These are phyloP conservation scores for Caenorhabditis macrosperma DNA, from an alignment of 2,888 invertebrate species.

Conservation along the genomic window DNA sequence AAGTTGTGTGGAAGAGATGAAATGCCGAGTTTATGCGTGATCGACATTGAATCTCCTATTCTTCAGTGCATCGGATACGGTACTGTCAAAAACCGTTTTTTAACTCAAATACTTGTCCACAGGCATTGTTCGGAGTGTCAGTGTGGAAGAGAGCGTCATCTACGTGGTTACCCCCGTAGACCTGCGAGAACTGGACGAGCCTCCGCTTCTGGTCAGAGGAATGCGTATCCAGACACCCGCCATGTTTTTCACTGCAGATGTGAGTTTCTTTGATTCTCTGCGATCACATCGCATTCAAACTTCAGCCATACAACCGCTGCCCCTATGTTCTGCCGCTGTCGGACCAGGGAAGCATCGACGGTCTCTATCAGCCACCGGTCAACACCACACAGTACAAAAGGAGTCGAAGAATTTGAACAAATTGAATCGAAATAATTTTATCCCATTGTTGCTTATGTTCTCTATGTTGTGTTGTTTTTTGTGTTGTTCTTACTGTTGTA, in stretches of 20 bases:
- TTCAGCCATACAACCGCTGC: constrained; percentile 45
- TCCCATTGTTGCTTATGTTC: neutral
- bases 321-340: constrained; percentile 42
- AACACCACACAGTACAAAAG: constrained; percentile 50
- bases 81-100: no score
- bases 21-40: constrained; percentile 24
- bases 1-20: constrained; percentile 23
- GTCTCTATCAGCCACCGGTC: constrained; percentile 33
- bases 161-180: constrained; percentile 49
- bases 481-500: neutral
- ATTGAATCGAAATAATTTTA: neutral
- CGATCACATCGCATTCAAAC: no score
- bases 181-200: constrained; percentile 31
- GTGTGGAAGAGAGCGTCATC: constrained; percentile 16
- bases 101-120: no score
- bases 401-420: constrained; percentile 21
- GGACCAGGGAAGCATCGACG: neutral
- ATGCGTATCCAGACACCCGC: constrained; percentile 45
- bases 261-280: constrained; percentile 8
- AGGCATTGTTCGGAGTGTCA: constrained; percentile 31
- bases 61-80: constrained; percentile 56
- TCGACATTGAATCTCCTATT: constrained; percentile 9
- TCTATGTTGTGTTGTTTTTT: constrained; percentile 14
- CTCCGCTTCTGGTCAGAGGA: constrained; percentile 49
- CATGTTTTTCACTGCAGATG: constrained; percentile 39